Percentiles rank a stretch among this genome's conserved stretches.
Conservation (phyloP, 1,140 invertebrate species). For the Temnothorax longispinosus region DNA sequence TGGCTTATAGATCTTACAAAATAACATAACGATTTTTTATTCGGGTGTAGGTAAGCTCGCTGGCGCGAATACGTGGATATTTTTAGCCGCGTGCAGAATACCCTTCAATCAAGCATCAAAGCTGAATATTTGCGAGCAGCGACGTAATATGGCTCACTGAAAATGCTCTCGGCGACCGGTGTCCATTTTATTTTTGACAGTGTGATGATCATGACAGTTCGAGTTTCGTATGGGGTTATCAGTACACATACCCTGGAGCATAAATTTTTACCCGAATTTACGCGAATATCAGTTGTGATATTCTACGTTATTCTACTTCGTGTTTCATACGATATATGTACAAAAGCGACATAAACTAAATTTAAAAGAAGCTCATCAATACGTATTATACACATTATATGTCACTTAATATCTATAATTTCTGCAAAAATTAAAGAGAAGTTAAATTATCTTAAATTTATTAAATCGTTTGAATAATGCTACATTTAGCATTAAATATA, state of each 20-base stretch:
- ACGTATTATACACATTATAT: neutral
- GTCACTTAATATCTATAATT: neutral
- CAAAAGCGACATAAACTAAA: neutral
- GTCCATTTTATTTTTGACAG: constrained; percentile 48
- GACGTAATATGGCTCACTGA: constrained; percentile 24
- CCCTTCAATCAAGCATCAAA: constrained; percentile 45
- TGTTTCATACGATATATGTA: neutral
- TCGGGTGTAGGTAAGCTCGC: neutral
- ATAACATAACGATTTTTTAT: constrained; percentile 39
- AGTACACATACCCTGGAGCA: neutral
- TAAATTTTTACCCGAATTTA: constrained; percentile 1
- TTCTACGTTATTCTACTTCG: neutral
- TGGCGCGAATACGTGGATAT: constrained; percentile 18
- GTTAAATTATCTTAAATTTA: neutral
- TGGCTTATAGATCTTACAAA: constrained; percentile 34
- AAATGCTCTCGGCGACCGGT: constrained; percentile 19
- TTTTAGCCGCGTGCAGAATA: constrained; percentile 43
- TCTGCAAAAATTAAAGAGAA: neutral
- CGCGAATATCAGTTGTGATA: neutral
- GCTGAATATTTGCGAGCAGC: constrained; percentile 37
- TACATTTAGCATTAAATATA: neutral
- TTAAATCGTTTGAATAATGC: neutral
- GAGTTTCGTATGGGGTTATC: neutral
- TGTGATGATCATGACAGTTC: constrained; percentile 38
- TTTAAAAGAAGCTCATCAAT: neutral